These are phyloP conservation scores for Cryptus viduatorius DNA, from an alignment of 2,888 invertebrate genomes.

Conservation along the genomic window DNA sequence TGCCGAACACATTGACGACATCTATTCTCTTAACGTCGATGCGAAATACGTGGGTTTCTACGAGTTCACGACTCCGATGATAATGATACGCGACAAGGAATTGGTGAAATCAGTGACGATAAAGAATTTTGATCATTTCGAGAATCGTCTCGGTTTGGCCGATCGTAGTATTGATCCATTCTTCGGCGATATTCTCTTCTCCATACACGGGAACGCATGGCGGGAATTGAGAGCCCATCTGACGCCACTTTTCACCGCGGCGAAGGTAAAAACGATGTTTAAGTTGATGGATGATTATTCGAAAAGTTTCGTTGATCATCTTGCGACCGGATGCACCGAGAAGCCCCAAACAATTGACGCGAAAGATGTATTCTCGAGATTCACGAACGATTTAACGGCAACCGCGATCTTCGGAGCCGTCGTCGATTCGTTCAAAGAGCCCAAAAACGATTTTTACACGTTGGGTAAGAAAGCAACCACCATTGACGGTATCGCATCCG, in stretches of 20 bases:
- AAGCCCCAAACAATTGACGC: neutral
- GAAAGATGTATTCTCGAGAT: neutral
- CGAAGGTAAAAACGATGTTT: neutral
- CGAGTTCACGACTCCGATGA: neutral
- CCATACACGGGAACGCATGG: neutral
- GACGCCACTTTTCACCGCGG: neutral
- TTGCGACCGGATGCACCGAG: neutral
- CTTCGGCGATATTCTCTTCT: neutral
- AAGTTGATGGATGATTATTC: neutral
- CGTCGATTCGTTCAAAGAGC: neutral
- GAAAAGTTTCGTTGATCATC: neutral
- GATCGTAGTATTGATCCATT: neutral
- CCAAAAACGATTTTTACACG: neutral
- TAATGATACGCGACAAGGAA: neutral
- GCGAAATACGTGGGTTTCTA: conserved; percentile 1
- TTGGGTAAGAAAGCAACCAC: neutral
- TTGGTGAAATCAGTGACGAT: neutral
- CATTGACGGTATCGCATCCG: neutral
- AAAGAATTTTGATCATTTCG: neutral
- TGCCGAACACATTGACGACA: neutral
- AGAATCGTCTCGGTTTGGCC: neutral
- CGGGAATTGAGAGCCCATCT: neutral
- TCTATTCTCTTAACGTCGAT: neutral
- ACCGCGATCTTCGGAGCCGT: neutral
- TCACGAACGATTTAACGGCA: neutral